These are phyloP conservation scores for Microcebus jonahi DNA, from an alignment of 2,113 vertebrate species.

Conservation along the genomic window DNA sequence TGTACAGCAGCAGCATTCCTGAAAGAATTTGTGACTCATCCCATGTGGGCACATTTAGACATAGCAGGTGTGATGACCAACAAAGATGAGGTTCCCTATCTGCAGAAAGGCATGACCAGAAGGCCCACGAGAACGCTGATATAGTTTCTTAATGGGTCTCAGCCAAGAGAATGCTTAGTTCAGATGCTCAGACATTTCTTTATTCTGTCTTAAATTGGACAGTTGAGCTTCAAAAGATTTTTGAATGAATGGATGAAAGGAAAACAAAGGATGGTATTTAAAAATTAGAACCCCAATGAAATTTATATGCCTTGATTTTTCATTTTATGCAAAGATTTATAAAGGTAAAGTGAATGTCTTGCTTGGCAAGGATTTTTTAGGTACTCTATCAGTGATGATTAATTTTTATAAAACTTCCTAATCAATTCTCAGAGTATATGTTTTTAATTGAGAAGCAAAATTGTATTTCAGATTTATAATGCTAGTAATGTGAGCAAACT, in stretches of 20 bases:
- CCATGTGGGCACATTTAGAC: constrained; percentile 97
- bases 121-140: constrained; percentile 94
- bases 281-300: constrained; percentile 50
- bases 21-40: constrained; percentile 92
- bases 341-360: constrained; percentile 43
- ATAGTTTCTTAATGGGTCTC: constrained; percentile 90
- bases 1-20: constrained; percentile 98
- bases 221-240: constrained; percentile 9
- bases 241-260: not conserved
- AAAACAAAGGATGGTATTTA: constrained; percentile 42
- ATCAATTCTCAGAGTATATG: constrained; percentile 32
- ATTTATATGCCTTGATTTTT: constrained; percentile 45
- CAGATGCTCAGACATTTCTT: not conserved
- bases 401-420: constrained; percentile 27
- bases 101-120: constrained; percentile 97
- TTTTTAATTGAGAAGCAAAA: constrained; percentile 56
- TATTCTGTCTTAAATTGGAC: constrained; percentile 43
- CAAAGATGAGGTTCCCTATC: constrained; percentile 95
- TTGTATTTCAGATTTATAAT: constrained; percentile 41
- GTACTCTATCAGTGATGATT: not conserved
- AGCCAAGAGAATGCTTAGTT: constrained; percentile 80
- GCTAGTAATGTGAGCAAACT: not conserved
- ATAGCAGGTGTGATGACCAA: constrained; percentile 98
- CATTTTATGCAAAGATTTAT: constrained; percentile 38
- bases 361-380: constrained; percentile 46